A percentile compares a stretch with the other conserved stretches of the same genome.
These are phyloP conservation scores for Sesia apiformis DNA, from an alignment of 2,888 invertebrate genomes.

Conservation along the genomic window DNA sequence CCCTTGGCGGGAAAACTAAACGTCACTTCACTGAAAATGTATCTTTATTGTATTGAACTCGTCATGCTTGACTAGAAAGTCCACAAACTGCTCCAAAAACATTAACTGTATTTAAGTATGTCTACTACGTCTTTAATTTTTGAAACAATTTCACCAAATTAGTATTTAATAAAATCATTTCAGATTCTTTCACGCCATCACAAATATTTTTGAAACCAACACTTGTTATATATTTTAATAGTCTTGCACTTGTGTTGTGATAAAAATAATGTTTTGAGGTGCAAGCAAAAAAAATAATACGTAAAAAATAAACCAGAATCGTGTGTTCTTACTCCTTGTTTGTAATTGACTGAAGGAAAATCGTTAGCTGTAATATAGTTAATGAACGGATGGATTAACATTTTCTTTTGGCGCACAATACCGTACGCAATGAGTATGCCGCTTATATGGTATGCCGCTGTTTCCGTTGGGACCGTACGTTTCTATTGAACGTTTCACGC, in stretches of 20 bases:
- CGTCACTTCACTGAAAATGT: slow-evolving; percentile 7
- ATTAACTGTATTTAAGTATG: too few relatives aligned
- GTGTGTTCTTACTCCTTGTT: slow-evolving; percentile 37
- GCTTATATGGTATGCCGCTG: slow-evolving; percentile 28
- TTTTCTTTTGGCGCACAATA: slow-evolving; percentile 64
- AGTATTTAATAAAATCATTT: too few relatives aligned
- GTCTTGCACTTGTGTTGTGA: too few relatives aligned
- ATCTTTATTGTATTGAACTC: too few relatives aligned
- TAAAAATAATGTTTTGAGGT: too few relatives aligned
- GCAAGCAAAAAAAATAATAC: background rate
- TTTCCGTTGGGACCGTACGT: slow-evolving; percentile 49
- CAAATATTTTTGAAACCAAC: too few relatives aligned
- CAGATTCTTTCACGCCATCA: too few relatives aligned
- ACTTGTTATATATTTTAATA: too few relatives aligned
- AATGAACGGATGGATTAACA: slow-evolving; percentile 61
- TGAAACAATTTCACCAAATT: too few relatives aligned
- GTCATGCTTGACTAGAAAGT: too few relatives aligned
- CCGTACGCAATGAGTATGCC: slow-evolving; percentile 52
- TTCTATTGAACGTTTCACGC: slow-evolving; percentile 19
- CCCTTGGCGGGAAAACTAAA: slow-evolving; percentile 19
- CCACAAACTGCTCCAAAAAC: too few relatives aligned
- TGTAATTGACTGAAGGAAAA: slow-evolving; percentile 63
- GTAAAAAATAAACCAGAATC: slow-evolving; percentile 12
- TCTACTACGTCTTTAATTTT: too few relatives aligned
- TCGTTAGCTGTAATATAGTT: slow-evolving; percentile 57